These are phyloP conservation scores for Lutraria lutraria DNA, from an alignment of 2,888 invertebrate genomes.

Conservation along the genomic window DNA sequence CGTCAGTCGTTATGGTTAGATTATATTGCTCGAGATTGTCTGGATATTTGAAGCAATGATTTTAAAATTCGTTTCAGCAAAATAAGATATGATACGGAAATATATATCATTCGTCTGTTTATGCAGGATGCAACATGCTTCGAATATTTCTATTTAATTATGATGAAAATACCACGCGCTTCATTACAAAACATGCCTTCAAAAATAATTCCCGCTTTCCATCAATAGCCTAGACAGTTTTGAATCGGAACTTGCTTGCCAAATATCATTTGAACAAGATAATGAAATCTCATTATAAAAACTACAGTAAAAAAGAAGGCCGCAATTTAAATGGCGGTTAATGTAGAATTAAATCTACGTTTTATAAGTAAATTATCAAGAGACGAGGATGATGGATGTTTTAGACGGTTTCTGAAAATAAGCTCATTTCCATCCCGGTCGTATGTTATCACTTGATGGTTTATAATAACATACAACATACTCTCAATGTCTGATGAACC, in stretches of 20 bases:
- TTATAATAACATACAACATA: not conserved
- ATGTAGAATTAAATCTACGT: not conserved
- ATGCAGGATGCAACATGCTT: not conserved
- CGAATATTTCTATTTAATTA: not conserved
- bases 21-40: not conserved
- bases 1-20: no score
- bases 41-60: not conserved
- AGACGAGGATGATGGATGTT: slow-evolving; percentile 9
- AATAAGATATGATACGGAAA: not conserved
- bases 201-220: not conserved
- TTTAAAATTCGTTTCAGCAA: not conserved
- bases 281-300: not conserved
- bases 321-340: not conserved
- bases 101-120: not conserved
- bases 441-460: not conserved
- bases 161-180: slow-evolving; percentile 1
- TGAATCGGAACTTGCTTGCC: not conserved
- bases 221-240: not conserved
- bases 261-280: not conserved
- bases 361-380: not conserved
- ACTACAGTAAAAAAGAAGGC: not conserved
- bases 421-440: not conserved
- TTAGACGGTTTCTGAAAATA: not conserved
- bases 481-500: not conserved
- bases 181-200: not conserved